These are phyloP conservation scores for Petrolisthes cinctipes DNA, from an alignment of 2,888 invertebrate genomes.

Conservation along the genomic window DNA sequence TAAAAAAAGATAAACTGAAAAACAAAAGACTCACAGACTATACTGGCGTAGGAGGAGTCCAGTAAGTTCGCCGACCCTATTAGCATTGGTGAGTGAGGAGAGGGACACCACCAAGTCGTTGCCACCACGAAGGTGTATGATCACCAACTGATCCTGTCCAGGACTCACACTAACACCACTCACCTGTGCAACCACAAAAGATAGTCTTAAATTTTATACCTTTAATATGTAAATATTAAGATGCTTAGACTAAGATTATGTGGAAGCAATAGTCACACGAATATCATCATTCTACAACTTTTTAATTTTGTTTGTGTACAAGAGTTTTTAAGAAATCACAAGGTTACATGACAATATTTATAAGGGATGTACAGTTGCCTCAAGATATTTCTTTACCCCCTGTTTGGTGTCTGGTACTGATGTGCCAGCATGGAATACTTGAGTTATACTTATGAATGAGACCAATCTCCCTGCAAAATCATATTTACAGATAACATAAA, in stretches of 20 bases:
- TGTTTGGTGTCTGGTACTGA: too few species aligned
- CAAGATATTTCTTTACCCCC: too few species aligned
- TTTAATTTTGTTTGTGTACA: neutral
- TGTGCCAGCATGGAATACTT: too few species aligned
- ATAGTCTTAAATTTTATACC: neutral
- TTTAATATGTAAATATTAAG: slow-evolving; percentile 7
- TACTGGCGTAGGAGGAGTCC: slow-evolving; percentile 84
- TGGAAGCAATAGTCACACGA: neutral
- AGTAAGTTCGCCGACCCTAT: slow-evolving; percentile 88
- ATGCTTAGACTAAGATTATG: slow-evolving; percentile 2
- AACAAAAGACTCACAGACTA: slow-evolving; percentile 67
- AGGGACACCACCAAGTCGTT: slow-evolving; percentile 92
- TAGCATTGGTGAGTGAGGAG: slow-evolving; percentile 73
- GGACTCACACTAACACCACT: slow-evolving; percentile 89
- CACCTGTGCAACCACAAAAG: slow-evolving; percentile 73
- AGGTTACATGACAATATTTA: too few species aligned
- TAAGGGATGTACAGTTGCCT: too few species aligned
- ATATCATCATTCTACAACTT: slow-evolving; percentile 8
- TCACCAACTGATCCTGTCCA: slow-evolving; percentile 84
- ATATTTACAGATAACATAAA: too few species aligned
- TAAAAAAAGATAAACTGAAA: neutral
- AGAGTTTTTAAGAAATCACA: neutral
- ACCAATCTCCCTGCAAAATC: too few species aligned
- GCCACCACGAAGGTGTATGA: slow-evolving; percentile 86
- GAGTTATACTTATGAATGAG: too few species aligned